phyloP scores from a whole-genome alignment of 2,113 vertebrate species.

The Brachypteracias leptosomus region DNA sequence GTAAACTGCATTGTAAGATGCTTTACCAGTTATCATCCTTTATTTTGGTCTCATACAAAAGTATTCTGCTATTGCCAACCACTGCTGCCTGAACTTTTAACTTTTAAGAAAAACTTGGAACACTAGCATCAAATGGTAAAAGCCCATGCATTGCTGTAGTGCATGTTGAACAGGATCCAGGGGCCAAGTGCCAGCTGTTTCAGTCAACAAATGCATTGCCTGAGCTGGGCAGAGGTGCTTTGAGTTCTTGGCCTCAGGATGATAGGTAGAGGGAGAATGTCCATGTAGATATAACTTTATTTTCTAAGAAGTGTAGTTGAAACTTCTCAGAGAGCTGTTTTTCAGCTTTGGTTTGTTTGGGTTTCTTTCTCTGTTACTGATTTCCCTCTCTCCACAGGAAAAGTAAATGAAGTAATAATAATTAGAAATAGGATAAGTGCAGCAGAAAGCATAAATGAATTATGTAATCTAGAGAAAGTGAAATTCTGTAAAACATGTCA shows the following conservation, averaged over 20 bases:
- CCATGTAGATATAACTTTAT: background rate
- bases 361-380: background rate
- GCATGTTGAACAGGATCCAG: background rate
- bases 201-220: background rate
- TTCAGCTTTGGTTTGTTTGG: background rate
- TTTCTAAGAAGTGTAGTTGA: background rate
- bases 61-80: background rate
- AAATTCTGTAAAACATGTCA: background rate
- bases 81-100: background rate
- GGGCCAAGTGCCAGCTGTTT: background rate
- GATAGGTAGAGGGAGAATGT: accelerated
- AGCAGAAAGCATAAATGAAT: background rate
- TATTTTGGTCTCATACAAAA: background rate
- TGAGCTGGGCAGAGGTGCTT: background rate
- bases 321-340: background rate
- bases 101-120: background rate
- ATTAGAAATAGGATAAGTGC: background rate
- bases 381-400: background rate
- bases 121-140: background rate
- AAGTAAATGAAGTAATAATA: background rate
- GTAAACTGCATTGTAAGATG: background rate
- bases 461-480: background rate
- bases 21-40: background rate
- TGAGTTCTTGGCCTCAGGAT: background rate
- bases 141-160: background rate